A percentile compares a stretch with the other conserved stretches of the same genome.
These are phyloP conservation scores for Oncorhynchus keta DNA, from an alignment of 2,113 vertebrate genomes.

Conservation along the genomic window DNA sequence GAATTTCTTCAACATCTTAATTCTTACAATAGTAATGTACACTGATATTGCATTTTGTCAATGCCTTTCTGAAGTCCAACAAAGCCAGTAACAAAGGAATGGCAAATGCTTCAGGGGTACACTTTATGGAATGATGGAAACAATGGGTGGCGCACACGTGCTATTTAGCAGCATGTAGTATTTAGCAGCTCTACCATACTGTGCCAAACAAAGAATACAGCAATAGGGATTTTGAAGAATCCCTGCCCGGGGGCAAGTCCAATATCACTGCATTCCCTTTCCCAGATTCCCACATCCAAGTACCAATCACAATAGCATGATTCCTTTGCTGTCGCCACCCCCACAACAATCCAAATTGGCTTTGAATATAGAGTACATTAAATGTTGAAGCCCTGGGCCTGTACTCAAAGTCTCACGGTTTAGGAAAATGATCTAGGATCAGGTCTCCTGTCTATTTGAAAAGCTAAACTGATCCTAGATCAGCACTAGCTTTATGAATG, in stretches of 20 bases:
- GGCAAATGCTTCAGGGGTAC: background rate
- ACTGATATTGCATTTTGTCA: background rate
- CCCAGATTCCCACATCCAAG: constrained; percentile 6
- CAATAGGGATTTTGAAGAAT: constrained; percentile 9
- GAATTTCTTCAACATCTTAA: background rate
- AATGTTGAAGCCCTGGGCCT: too few relatives aligned
- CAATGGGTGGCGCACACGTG: background rate
- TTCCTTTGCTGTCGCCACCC: background rate
- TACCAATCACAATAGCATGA: constrained; percentile 1
- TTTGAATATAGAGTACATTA: constrained; percentile 41
- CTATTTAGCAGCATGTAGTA: background rate
- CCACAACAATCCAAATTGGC: constrained; percentile 28
- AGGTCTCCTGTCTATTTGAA: too few relatives aligned
- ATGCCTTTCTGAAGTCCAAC: background rate
- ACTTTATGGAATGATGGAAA: background rate
- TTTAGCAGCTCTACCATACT: background rate
- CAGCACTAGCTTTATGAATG: too few relatives aligned
- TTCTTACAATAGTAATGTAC: background rate
- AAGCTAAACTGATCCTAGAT: too few relatives aligned
- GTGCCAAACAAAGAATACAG: constrained; percentile 15
- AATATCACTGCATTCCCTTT: background rate
- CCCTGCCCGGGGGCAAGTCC: constrained; percentile 3
- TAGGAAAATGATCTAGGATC: too few relatives aligned
- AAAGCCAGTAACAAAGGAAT: background rate
- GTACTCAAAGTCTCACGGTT: too few relatives aligned